phyloP scores from a whole-genome alignment of 2,888 invertebrate genomes.

The Philereme vetulata region DNA sequence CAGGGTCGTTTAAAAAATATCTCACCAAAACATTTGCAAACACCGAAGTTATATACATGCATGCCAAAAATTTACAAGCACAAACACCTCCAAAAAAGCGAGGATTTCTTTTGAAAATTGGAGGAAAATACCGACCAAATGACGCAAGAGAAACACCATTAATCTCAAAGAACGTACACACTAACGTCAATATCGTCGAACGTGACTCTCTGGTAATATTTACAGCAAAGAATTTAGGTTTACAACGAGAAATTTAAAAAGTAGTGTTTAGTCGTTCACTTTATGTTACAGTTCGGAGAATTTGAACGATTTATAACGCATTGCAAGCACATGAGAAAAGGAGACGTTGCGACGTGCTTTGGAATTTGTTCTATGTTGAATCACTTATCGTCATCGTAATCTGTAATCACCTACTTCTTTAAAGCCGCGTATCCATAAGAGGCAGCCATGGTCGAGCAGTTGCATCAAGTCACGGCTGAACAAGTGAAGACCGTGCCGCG shows the following conservation, averaged over 20 bases:
- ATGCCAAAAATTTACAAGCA: slow-evolving; percentile 27
- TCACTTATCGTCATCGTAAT: too few species aligned
- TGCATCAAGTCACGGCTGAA: too few species aligned
- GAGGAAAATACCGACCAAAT: slow-evolving; percentile 40
- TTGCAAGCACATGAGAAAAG: too few species aligned
- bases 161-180: slow-evolving; percentile 42
- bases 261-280: slow-evolving; percentile 7
- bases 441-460: too few species aligned
- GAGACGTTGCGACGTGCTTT: too few species aligned
- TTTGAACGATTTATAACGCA: too few species aligned
- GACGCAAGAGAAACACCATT: slow-evolving; percentile 42
- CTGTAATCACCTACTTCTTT: too few species aligned
- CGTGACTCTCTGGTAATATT: slow-evolving; percentile 35
- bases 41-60: slow-evolving; percentile 17
- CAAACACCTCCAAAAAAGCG: slow-evolving; percentile 28
- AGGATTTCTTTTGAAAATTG: slow-evolving; percentile 30
- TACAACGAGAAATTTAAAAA: slow-evolving; percentile 27
- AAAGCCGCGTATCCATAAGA: too few species aligned
- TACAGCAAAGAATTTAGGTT: slow-evolving; percentile 16
- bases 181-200: slow-evolving; percentile 33
- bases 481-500: too few species aligned
- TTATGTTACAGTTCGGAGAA: too few species aligned
- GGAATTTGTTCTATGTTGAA: too few species aligned
- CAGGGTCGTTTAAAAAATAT: too few species aligned
- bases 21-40: slow-evolving; percentile 12